A percentile compares a stretch with the other conserved stretches of the same genome.
Evolutionary conservation across 2,113 vertebrate genomes (phyloP).

Genomic region (Amia ocellicauda): DNA sequence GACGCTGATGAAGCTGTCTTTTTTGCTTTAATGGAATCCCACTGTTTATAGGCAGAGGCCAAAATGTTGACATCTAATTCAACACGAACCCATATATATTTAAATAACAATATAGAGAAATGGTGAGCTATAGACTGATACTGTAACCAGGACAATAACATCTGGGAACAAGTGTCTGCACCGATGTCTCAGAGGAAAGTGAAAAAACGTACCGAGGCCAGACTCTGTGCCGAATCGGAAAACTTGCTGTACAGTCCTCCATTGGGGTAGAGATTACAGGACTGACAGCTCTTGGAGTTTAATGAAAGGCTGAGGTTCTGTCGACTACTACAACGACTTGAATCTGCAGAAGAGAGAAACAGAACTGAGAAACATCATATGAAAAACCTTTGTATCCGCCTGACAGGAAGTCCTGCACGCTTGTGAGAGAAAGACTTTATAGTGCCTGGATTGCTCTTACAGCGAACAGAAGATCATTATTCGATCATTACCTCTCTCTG

Average conservation of each 20-base stretch:
- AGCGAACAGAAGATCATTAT: not conserved
- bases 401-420: not conserved
- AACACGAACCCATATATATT: too few relatives aligned
- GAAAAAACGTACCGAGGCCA: constrained; percentile 79
- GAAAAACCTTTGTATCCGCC: too few relatives aligned
- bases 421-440: too few relatives aligned
- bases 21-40: not conserved
- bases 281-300: constrained; percentile 72
- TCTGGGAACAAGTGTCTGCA: too few relatives aligned
- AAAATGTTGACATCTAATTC: too few relatives aligned
- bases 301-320: constrained; percentile 81
- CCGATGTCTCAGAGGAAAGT: too few relatives aligned
- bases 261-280: constrained; percentile 59
- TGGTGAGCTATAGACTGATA: too few relatives aligned
- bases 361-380: not conserved
- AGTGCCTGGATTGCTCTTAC: too few relatives aligned
- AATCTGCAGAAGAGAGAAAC: constrained; percentile 60
- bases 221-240: constrained; percentile 82
- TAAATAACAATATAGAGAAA: too few relatives aligned
- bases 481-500: constrained; percentile 80
- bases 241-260: constrained; percentile 77
- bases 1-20: not conserved
- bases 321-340: constrained; percentile 72
- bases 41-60: too few relatives aligned
- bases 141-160: too few relatives aligned